Evolutionary conservation across 1,140 invertebrate species (phyloP).

Genomic region (Drosophila baimaii): DNA sequence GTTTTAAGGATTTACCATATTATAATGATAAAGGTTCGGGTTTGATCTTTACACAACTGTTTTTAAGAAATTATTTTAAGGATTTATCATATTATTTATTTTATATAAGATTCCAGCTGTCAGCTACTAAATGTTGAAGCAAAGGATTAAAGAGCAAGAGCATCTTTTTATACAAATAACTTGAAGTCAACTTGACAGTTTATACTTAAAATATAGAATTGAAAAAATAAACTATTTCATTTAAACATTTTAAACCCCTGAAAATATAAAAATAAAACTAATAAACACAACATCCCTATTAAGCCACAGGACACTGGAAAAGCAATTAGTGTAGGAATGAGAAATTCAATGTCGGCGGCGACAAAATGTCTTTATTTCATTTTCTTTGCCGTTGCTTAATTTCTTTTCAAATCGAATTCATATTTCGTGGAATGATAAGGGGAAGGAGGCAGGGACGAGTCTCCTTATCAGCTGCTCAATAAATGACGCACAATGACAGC

Average conservation of each 20-base stretch:
- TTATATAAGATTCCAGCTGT: no score
- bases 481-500: conserved; percentile 66
- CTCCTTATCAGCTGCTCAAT: conserved; percentile 67
- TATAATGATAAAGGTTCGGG: no score
- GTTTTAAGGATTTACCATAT: no score
- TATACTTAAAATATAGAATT: neutral
- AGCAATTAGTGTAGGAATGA: conserved; percentile 17
- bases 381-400: conserved; percentile 56
- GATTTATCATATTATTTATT: no score
- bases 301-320: neutral
- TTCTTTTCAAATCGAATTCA: conserved; percentile 76
- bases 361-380: conserved; percentile 75
- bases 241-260: neutral
- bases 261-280: fast-evolving
- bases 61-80: no score
- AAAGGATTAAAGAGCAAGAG: no score
- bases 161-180: neutral
- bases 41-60: no score
- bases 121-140: neutral
- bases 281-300: neutral
- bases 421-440: conserved; percentile 49
- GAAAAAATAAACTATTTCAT: neutral
- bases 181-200: neutral
- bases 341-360: conserved; percentile 51
- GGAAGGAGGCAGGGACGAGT: neutral